Evolutionary conservation across 2,888 invertebrate genomes (phyloP).

Genomic region (Lepidochrysops patricia): DNA sequence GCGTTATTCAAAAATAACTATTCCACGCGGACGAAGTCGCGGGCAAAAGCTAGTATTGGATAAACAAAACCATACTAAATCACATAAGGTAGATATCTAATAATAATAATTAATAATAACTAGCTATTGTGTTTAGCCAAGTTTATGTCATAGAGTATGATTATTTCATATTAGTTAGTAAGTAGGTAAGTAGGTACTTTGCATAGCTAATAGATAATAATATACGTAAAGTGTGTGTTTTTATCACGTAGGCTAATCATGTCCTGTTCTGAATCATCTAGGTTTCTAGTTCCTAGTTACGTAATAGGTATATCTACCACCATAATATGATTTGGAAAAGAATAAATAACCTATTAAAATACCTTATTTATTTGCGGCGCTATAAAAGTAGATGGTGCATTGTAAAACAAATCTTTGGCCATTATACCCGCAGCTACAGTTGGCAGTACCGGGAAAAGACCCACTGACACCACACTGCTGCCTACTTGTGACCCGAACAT

Average conservation of each 20-base stretch:
- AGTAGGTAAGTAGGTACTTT: neutral
- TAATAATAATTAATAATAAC: too few species aligned
- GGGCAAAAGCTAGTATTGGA: too few species aligned
- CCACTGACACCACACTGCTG: conserved; percentile 15
- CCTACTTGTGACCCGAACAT: conserved; percentile 18
- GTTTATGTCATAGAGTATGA: too few species aligned
- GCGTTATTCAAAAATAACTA: too few species aligned
- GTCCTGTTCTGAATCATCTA: neutral
- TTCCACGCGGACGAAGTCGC: too few species aligned
- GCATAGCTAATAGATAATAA: too few species aligned
- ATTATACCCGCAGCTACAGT: conserved; percentile 20
- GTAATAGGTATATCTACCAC: neutral
- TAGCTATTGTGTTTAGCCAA: too few species aligned
- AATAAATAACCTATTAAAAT: neutral
- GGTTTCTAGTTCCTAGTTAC: neutral
- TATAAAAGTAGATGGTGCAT: conserved; percentile 15
- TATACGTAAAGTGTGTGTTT: too few species aligned
- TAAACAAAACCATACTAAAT: too few species aligned
- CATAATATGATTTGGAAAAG: neutral
- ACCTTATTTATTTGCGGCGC: neutral
- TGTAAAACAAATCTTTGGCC: conserved; percentile 20
- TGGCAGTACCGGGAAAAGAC: conserved; percentile 21
- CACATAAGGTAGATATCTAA: too few species aligned
- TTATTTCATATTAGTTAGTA: too few species aligned
- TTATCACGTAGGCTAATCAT: too few species aligned